Conservation (phyloP, 2,888 invertebrate species). For the Rhodophaea formosa region DNA sequence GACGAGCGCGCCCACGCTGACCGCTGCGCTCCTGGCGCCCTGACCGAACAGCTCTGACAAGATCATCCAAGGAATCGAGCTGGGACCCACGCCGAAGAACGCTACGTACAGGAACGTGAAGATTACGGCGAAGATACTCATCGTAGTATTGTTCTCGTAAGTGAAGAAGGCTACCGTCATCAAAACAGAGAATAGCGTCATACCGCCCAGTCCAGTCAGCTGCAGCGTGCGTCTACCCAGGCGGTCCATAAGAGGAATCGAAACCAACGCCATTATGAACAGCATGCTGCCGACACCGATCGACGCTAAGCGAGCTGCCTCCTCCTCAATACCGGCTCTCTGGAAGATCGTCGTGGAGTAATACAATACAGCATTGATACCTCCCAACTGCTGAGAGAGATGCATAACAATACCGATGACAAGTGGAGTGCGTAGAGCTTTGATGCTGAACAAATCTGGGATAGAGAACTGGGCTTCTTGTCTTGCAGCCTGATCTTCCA, state of each 20-base stretch:
- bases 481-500: constrained; percentile 67
- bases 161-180: constrained; percentile 82
- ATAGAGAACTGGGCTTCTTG: constrained; percentile 69
- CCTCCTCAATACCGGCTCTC: constrained; percentile 81
- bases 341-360: constrained; percentile 85
- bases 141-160: constrained; percentile 60
- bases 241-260: constrained; percentile 88
- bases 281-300: constrained; percentile 87
- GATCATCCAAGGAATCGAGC: constrained; percentile 79
- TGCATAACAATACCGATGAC: constrained; percentile 77
- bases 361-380: constrained; percentile 84
- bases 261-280: constrained; percentile 87
- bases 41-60: constrained; percentile 75
- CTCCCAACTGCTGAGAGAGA: constrained; percentile 74
- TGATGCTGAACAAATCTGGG: constrained; percentile 56
- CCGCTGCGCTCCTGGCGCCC: constrained; percentile 72
- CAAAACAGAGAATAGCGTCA: constrained; percentile 86
- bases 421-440: constrained; percentile 61
- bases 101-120: constrained; percentile 75
- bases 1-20: constrained; percentile 73
- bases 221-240: constrained; percentile 86
- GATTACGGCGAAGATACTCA: constrained; percentile 73
- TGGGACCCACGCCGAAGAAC: constrained; percentile 76
- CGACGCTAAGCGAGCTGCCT: constrained; percentile 84
- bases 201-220: constrained; percentile 85